Percentiles rank a stretch among this genome's conserved stretches.
These are phyloP conservation scores for Nyctibius bracteatus DNA, from an alignment of 2,113 vertebrate species.

Conservation along the genomic window DNA sequence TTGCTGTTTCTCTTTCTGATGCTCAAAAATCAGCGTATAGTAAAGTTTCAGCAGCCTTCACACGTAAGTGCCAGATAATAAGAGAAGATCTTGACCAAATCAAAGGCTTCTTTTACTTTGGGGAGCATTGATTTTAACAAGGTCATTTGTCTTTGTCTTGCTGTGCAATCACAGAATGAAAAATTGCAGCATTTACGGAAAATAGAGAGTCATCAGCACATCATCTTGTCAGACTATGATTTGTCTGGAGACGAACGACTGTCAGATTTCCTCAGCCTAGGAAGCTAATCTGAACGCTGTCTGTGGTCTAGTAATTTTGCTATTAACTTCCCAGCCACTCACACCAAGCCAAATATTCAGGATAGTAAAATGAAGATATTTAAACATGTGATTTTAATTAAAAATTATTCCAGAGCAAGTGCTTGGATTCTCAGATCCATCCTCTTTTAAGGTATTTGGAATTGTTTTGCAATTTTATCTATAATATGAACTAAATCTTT, in stretches of 20 bases:
- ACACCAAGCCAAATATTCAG: neutral
- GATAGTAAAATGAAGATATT: neutral
- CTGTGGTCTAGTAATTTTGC: neutral
- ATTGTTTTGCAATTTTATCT: neutral
- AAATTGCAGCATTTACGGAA: conserved; percentile 28
- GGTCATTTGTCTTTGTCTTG: neutral
- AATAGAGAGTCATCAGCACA: neutral
- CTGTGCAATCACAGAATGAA: conserved; percentile 8
- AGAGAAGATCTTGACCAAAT: neutral
- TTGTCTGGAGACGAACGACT: neutral
- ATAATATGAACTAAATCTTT: neutral
- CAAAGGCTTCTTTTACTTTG: neutral
- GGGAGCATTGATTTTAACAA: neutral
- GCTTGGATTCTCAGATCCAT: neutral
- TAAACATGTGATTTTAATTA: neutral
- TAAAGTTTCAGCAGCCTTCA: neutral
- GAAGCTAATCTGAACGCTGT: neutral
- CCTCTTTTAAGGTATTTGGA: neutral
- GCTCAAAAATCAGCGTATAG: neutral
- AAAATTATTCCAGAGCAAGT: neutral
- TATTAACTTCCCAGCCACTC: neutral
- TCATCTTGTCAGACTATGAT: conserved; percentile 8
- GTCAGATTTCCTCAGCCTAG: neutral
- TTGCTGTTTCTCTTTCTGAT: neutral
- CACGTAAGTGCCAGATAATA: neutral